phyloP scores from a whole-genome alignment of 2,797 vertebrate species.

The Danio aesculapii region DNA sequence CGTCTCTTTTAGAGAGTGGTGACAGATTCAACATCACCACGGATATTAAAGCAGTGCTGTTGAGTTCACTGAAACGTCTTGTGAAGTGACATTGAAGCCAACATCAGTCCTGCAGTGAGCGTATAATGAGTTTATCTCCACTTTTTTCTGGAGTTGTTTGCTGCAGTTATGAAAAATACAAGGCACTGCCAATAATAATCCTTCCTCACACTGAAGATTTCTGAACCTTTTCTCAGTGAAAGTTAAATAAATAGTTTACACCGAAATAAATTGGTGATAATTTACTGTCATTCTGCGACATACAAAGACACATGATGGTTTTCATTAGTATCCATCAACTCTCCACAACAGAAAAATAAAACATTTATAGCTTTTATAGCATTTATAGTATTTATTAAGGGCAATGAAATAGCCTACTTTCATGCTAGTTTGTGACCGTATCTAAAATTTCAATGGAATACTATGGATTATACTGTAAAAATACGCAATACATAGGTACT shows the following conservation, averaged over 20 bases:
- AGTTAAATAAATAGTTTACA: not conserved
- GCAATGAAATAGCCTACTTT: slow-evolving; percentile 1
- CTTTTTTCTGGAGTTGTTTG: slow-evolving; percentile 1
- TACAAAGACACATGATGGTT: not conserved
- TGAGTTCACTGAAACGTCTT: slow-evolving; percentile 9
- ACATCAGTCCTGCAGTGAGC: not conserved
- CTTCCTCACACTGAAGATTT: not conserved
- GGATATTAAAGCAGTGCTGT: not conserved
- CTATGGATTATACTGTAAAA: no score
- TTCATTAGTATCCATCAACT: not conserved
- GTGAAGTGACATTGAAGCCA: slow-evolving; percentile 4
- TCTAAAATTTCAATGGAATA: no score
- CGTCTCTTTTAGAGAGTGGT: slow-evolving; percentile 1
- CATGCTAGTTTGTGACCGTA: slow-evolving; percentile 31
- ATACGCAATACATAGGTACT: no score
- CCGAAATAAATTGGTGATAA: not conserved
- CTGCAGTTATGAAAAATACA: not conserved
- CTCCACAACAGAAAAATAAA: not conserved
- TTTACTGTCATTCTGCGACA: not conserved
- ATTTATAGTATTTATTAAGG: not conserved
- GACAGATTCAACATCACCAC: not conserved
- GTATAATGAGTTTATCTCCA: not conserved
- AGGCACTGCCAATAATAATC: not conserved
- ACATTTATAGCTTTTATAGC: not conserved
- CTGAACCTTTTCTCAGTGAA: not conserved